Evolutionary conservation across 2,888 invertebrate species (phyloP).

Genomic region (Heteromurus nitidus): DNA sequence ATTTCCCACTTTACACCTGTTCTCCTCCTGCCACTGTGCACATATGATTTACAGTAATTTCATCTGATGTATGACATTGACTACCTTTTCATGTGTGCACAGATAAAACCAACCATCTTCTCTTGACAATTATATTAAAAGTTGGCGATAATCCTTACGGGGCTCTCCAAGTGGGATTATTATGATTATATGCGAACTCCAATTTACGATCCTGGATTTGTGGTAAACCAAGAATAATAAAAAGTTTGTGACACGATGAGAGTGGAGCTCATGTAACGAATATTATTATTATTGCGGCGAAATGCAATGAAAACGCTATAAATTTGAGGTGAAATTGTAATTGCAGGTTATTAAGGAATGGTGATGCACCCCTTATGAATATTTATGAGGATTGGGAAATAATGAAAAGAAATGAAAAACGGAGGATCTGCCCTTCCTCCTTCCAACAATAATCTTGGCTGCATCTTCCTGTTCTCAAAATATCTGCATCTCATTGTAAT

Average conservation of each 20-base stretch:
- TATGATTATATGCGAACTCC: too few relatives aligned
- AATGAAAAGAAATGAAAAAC: too few relatives aligned
- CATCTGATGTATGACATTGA: not conserved
- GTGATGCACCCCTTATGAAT: conserved; percentile 54
- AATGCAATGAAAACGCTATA: conserved; percentile 42
- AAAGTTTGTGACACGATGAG: conserved; percentile 9
- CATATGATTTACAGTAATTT: not conserved
- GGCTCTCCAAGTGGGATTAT: not conserved
- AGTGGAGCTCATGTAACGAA: not conserved
- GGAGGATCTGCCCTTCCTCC: too few relatives aligned
- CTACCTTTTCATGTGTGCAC: not conserved
- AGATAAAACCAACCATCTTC: not conserved
- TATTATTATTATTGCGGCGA: conserved; percentile 39
- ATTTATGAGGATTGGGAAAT: conserved; percentile 43
- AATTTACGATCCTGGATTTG: not conserved
- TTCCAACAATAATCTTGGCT: too few relatives aligned
- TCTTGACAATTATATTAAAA: not conserved
- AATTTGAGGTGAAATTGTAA: conserved; percentile 42
- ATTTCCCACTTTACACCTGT: conserved; percentile 48
- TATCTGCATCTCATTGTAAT: too few relatives aligned
- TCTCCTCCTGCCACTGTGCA: conserved; percentile 20
- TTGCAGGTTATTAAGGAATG: conserved; percentile 55
- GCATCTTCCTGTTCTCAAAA: too few relatives aligned
- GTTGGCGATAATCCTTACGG: not conserved
- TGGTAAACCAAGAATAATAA: conserved; percentile 15